Base-by-base conservation (phyloP, 2,797 vertebrate genomes). In the Oophaga sylvatica region DNA sequence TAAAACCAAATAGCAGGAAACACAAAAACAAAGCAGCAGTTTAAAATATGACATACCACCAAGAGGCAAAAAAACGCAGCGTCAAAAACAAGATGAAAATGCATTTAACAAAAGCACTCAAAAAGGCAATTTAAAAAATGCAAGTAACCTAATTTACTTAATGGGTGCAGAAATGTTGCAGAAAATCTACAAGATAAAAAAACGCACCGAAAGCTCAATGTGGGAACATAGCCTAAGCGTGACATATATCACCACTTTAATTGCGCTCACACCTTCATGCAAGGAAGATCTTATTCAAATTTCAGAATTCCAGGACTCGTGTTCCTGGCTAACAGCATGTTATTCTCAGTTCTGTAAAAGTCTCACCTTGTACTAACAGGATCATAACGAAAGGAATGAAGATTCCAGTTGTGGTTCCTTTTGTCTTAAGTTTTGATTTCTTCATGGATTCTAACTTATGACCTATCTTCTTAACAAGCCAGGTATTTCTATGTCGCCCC, bases 301-400 rank as follows among this genome's bases (percentile, higher is more conserved):
- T 16, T 10, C 26, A 48, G 8, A 19, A 83, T 70, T 5, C 81
- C 8, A 26, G 2, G 7, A 22, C 59, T 35, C 16, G 29, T 1
- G 5, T 60, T 31, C 17, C 10, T 19, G 29, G 53, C 26, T 60
- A 17, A 19, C 26, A 29, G 57, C 78, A 80, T 63, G 7, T 78
- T 57, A 78, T n/a, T 57, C 7, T 56, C 3, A 16, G 48, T 2
- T 57, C 22, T 57, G 13, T 17, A 78, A 77, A 17, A 78, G 11
- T 63, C 80, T 71, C 41, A 82, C 70, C 70, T 26, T 87, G 35
- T 76, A 59, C n/a, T 48, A 87, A 41, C 20, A 82, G 70, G 29
- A 57, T 56, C 16, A 76, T 56, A 67, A 62, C 12, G 20, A 82
- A 41, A 2, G 62, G 1, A 11, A 65, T n/a, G 56, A 81, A 45